Conservation (phyloP, 2,797 vertebrate genomes). For the Sebastes elongatus region DNA sequence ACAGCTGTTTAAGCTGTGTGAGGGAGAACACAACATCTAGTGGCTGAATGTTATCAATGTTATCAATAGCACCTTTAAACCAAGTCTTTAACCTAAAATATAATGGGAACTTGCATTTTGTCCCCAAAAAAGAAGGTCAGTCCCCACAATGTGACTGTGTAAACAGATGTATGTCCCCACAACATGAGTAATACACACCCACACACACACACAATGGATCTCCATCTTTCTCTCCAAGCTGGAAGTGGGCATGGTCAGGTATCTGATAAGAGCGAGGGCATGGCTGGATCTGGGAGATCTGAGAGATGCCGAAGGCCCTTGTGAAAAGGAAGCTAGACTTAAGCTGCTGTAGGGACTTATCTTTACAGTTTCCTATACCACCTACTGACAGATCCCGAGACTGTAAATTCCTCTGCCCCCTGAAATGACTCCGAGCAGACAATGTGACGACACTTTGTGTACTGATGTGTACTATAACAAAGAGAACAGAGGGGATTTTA, state of each 20-base stretch:
- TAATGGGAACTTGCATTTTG: too few relatives aligned
- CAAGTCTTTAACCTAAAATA: too few relatives aligned
- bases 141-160: too few relatives aligned
- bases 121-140: too few relatives aligned
- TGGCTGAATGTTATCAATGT: too few relatives aligned
- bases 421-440: constrained; percentile 74
- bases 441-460: constrained; percentile 81
- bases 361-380: constrained; percentile 81
- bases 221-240: constrained; percentile 50
- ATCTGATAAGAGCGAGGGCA: constrained; percentile 76
- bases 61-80: too few relatives aligned
- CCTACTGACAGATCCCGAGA: constrained; percentile 72
- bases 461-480: constrained; percentile 63
- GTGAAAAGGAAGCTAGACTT: constrained; percentile 74
- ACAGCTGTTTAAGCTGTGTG: too few relatives aligned
- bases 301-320: constrained; percentile 69
- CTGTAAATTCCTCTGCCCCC: constrained; percentile 77
- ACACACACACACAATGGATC: constrained; percentile 35
- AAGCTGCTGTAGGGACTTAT: constrained; percentile 74
- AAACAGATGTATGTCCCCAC: neutral
- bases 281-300: constrained; percentile 72
- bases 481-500: constrained; percentile 76
- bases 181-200: neutral
- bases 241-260: constrained; percentile 69
- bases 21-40: too few relatives aligned